phyloP scores from a whole-genome alignment of 2,113 vertebrate genomes.

The Nothoprocta pentlandii region DNA sequence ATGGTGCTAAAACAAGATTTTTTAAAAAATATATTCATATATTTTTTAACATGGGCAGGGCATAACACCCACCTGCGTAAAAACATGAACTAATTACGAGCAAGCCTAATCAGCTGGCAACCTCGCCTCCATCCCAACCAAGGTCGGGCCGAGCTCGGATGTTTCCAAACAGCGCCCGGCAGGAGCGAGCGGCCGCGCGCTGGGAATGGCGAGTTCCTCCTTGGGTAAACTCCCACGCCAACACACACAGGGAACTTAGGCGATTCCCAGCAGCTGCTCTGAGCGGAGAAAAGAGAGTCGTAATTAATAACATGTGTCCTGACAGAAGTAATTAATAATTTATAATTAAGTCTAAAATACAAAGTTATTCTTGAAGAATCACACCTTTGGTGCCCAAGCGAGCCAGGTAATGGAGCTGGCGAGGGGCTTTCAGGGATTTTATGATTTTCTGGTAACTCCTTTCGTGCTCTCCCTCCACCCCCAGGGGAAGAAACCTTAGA shows the following conservation, averaged over 20 bases:
- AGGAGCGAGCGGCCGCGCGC: not conserved
- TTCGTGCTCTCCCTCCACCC: not conserved
- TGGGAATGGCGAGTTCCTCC: slow-evolving; percentile 3
- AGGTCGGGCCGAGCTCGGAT: not conserved
- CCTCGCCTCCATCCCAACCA: accelerated
- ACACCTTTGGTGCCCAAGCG: slow-evolving; percentile 50
- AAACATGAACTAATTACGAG: accelerated
- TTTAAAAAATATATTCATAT: not conserved
- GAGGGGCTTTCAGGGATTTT: slow-evolving; percentile 6
- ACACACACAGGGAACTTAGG: slow-evolving; percentile 59
- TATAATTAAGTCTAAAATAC: slow-evolving; percentile 80
- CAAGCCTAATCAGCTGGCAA: accelerated
- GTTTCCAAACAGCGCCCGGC: not conserved
- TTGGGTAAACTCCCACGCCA: slow-evolving; percentile 22
- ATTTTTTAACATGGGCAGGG: not conserved
- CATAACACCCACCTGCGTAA: not conserved
- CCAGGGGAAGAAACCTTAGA: not conserved
- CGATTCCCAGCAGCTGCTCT: slow-evolving; percentile 77
- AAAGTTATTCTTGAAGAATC: slow-evolving; percentile 73
- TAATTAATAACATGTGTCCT: slow-evolving; percentile 84
- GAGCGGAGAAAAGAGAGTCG: slow-evolving; percentile 74
- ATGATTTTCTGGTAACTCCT: slow-evolving; percentile 41
- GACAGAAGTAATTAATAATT: slow-evolving; percentile 83
- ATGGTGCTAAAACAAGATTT: not conserved
- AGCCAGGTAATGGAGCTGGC: slow-evolving; percentile 23